phyloP scores from a whole-genome alignment of 2,888 invertebrate genomes.

The Drosophila mettleri region DNA sequence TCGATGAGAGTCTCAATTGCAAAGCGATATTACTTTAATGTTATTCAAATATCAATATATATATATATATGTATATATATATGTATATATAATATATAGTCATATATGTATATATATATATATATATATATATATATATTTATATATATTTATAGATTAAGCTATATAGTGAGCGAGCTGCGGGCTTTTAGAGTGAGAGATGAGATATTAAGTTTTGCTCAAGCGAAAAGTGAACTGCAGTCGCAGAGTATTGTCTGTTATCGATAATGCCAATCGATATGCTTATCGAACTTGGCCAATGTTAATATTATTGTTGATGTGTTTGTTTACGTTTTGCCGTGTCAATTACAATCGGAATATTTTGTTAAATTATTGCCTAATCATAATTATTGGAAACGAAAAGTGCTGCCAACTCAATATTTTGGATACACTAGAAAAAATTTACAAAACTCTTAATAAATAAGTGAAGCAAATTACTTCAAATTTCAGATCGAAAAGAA shows the following conservation, averaged over 20 bases:
- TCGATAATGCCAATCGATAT: slow-evolving; percentile 16
- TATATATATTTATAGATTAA: neutral
- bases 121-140: neutral
- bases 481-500: neutral
- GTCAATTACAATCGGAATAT: slow-evolving; percentile 43
- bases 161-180: slow-evolving; percentile 6
- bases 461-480: neutral
- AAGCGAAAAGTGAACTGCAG: neutral
- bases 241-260: slow-evolving; percentile 3
- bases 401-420: slow-evolving; percentile 26
- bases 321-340: slow-evolving; percentile 22
- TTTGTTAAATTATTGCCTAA: slow-evolving; percentile 6
- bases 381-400: slow-evolving; percentile 13
- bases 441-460: neutral
- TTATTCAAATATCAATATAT: slow-evolving; percentile 6
- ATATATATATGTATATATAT: slow-evolving; percentile 3
- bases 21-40: slow-evolving; percentile 53
- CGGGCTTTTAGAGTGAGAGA: slow-evolving; percentile 9
- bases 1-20: slow-evolving; percentile 51
- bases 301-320: slow-evolving; percentile 27
- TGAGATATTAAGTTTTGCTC: slow-evolving; percentile 25
- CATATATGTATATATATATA: neutral
- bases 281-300: slow-evolving; percentile 24
- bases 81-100: slow-evolving; percentile 14
- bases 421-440: slow-evolving; percentile 15